Conservation (phyloP, 2,113 vertebrate species). For the Etia nguti region DNA sequence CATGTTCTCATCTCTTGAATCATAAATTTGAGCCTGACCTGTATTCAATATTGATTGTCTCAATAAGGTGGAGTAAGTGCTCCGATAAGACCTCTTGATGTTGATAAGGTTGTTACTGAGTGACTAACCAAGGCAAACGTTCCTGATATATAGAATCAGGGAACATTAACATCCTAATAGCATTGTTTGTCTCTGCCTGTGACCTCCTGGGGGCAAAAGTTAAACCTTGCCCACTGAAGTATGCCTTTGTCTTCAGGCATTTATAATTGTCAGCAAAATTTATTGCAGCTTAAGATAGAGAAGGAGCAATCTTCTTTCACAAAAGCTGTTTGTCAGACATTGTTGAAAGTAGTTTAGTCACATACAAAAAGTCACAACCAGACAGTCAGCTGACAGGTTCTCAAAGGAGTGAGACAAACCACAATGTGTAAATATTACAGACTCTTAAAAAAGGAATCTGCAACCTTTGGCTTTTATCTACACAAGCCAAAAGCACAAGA, state of each 20-base stretch:
- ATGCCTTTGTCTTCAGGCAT: background rate
- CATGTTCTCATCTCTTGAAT: background rate
- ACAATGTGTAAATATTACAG: slow-evolving; percentile 4
- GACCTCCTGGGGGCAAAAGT: background rate
- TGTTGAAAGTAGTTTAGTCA: background rate
- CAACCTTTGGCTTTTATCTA: background rate
- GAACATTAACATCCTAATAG: slow-evolving; percentile 14
- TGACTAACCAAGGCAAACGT: slow-evolving; percentile 26
- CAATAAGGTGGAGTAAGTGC: slow-evolving; percentile 4
- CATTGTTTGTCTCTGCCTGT: slow-evolving; percentile 17
- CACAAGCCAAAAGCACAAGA: background rate
- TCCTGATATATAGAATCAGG: background rate
- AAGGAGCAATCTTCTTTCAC: background rate
- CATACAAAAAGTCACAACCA: background rate
- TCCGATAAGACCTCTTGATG: slow-evolving; percentile 47
- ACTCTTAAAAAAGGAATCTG: background rate
- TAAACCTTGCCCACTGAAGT: background rate
- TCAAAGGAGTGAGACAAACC: background rate
- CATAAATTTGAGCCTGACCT: background rate
- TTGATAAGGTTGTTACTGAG: slow-evolving; percentile 58
- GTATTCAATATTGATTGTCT: slow-evolving; percentile 19
- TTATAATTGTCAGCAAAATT: background rate
- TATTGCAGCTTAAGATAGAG: background rate
- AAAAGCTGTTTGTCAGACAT: background rate
- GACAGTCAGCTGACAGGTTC: slow-evolving; percentile 33